Evolutionary conservation across 2,888 invertebrate species (phyloP).

Genomic region (Tipula vernalis): DNA sequence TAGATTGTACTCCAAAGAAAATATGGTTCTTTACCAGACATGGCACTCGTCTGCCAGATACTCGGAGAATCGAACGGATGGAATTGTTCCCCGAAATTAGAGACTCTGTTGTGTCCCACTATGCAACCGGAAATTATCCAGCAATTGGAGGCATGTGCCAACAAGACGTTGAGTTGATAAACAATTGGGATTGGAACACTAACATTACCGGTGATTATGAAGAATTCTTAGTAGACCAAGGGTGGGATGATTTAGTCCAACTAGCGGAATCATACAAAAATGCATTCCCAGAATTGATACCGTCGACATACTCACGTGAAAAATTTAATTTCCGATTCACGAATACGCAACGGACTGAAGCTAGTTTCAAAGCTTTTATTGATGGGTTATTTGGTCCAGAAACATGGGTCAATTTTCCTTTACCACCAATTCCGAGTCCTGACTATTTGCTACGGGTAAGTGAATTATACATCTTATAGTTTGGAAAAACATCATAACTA

Average conservation of each 20-base stretch:
- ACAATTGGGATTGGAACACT: slow-evolving; percentile 53
- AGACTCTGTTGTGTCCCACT: slow-evolving; percentile 51
- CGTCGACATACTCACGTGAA: slow-evolving; percentile 36
- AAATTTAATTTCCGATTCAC: slow-evolving; percentile 52
- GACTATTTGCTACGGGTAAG: slow-evolving; percentile 36
- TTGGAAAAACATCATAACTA: too few species aligned
- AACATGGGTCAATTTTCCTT: slow-evolving; percentile 23
- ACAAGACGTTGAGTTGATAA: slow-evolving; percentile 51
- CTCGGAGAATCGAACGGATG: slow-evolving; percentile 41
- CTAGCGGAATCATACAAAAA: too few species aligned
- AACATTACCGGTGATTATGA: slow-evolving; percentile 45
- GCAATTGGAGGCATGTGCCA: slow-evolving; percentile 48
- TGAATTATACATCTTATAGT: too few species aligned
- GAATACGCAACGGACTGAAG: slow-evolving; percentile 43
- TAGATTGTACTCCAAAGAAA: too few species aligned
- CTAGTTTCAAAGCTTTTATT: slow-evolving; percentile 48
- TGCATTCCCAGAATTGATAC: slow-evolving; percentile 27
- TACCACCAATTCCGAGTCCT: slow-evolving; percentile 9
- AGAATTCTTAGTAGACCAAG: slow-evolving; percentile 37
- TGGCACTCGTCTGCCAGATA: slow-evolving; percentile 53
- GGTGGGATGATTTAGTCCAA: too few species aligned
- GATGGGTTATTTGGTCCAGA: slow-evolving; percentile 41
- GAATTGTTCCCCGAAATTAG: slow-evolving; percentile 36
- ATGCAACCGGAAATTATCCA: slow-evolving; percentile 39
- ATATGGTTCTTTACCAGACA: slow-evolving; percentile 22